Evolutionary conservation across 92 coral and sea anemone genomes (phyloP).

Genomic region (Galaxea fascicularis): DNA sequence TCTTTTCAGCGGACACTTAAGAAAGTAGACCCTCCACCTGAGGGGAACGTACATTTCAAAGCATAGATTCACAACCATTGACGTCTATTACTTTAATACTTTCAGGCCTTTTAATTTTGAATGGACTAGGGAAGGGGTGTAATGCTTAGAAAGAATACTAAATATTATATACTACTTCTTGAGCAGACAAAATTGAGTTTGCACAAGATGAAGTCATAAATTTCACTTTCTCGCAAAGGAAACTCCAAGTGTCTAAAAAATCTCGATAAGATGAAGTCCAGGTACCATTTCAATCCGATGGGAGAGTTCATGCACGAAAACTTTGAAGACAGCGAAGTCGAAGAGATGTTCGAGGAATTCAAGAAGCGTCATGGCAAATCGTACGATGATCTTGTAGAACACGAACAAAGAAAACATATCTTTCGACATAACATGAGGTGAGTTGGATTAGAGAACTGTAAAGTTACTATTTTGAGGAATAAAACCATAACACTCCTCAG

Average conservation of each 20-base stretch:
- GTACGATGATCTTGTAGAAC: slow-evolving; percentile 64
- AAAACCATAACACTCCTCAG: no score
- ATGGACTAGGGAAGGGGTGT: no score
- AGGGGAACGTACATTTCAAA: no score
- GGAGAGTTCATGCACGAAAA: slow-evolving; percentile 94
- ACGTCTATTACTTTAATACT: no score
- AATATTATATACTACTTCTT: no score
- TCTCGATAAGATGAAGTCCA: slow-evolving; percentile 74
- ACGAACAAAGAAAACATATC: slow-evolving; percentile 83
- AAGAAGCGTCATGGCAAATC: slow-evolving; percentile 75
- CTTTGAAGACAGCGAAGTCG: slow-evolving; percentile 82
- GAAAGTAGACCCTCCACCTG: no score
- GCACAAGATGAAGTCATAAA: background rate
- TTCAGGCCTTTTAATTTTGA: no score
- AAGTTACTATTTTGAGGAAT: background rate
- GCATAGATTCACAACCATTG: no score
- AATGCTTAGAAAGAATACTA: no score
- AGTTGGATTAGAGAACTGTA: background rate
- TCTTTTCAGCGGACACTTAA: no score
- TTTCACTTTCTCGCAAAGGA: slow-evolving; percentile 33
- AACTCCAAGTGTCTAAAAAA: slow-evolving; percentile 69
- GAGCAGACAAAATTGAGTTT: background rate
- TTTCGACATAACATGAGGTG: slow-evolving; percentile 95
- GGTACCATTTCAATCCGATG: slow-evolving; percentile 90
- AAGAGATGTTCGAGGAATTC: slow-evolving; percentile 74